Evolutionary conservation across 2,113 vertebrate species (phyloP).

Genomic region (Hippocampus abdominalis): DNA sequence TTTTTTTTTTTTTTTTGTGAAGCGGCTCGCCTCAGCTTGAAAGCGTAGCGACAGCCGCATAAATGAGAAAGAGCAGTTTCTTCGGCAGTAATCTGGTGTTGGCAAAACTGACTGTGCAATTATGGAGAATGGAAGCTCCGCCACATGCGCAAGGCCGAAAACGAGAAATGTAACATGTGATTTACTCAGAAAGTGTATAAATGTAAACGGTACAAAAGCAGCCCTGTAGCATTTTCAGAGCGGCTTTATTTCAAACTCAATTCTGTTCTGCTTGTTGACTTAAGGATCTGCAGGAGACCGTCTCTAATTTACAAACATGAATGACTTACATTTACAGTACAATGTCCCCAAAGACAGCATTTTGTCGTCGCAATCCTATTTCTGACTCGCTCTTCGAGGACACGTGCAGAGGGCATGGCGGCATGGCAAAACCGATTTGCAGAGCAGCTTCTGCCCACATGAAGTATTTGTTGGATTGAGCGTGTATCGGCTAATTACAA

Average conservation of each 20-base stretch:
- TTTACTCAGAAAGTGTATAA: slow-evolving; percentile 51
- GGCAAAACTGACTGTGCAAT: slow-evolving; percentile 69
- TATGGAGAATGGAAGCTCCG: slow-evolving; percentile 60
- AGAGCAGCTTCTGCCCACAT: no score
- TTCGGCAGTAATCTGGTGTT: slow-evolving; percentile 61
- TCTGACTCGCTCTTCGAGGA: neutral
- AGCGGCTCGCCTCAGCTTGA: slow-evolving; percentile 1
- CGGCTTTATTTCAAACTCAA: neutral
- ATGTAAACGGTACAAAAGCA: slow-evolving; percentile 21
- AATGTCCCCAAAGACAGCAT: neutral
- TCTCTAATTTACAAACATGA: slow-evolving; percentile 30
- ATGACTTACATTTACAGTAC: neutral
- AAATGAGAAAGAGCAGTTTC: slow-evolving; percentile 50
- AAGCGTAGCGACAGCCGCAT: slow-evolving; percentile 28
- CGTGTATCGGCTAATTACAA: no score
- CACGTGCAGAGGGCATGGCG: neutral
- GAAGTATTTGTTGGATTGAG: no score
- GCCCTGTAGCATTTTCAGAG: slow-evolving; percentile 16
- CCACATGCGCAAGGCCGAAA: slow-evolving; percentile 49
- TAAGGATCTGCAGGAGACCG: slow-evolving; percentile 23
- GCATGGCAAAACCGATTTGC: neutral
- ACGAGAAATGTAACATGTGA: slow-evolving; percentile 60
- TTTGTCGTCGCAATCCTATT: neutral
- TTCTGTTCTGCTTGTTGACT: slow-evolving; percentile 7
- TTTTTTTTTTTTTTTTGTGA: neutral